Percentiles rank a stretch among this genome's conserved stretches.
Conservation (phyloP, 2,797 vertebrate species). For the Mycteria americana region DNA sequence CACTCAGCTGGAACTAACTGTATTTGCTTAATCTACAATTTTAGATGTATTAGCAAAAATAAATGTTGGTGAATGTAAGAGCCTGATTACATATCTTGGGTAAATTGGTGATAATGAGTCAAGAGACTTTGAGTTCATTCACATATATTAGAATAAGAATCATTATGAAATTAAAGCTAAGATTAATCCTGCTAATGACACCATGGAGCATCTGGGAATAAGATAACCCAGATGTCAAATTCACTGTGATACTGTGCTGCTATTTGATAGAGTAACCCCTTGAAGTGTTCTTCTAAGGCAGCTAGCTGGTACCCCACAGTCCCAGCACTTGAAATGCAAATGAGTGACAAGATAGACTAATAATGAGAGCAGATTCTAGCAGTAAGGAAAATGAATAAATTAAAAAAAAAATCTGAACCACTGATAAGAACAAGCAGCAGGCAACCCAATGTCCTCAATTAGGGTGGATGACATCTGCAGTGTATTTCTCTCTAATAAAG, state of each 20-base stretch:
- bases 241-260: slow-evolving; percentile 81
- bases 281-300: slow-evolving; percentile 87
- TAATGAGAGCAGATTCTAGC: slow-evolving; percentile 98
- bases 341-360: slow-evolving; percentile 93
- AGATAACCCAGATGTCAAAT: slow-evolving; percentile 94
- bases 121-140: slow-evolving; percentile 97
- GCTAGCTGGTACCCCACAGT: slow-evolving; percentile 85
- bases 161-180: slow-evolving; percentile 99
- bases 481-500: slow-evolving; percentile 96
- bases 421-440: slow-evolving; percentile 96
- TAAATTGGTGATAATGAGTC: slow-evolving; percentile 99
- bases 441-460: slow-evolving; percentile 99
- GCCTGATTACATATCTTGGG: slow-evolving; percentile 96
- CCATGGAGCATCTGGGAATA: slow-evolving; percentile 94
- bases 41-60: slow-evolving; percentile 97
- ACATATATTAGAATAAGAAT: slow-evolving; percentile 99
- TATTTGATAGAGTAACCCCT: slow-evolving; percentile 91
- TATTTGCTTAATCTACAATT: slow-evolving; percentile 94
- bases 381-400: slow-evolving; percentile 97
- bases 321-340: slow-evolving; percentile 99
- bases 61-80: slow-evolving; percentile 96
- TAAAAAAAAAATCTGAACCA: slow-evolving; percentile 90
- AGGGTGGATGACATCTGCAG: slow-evolving; percentile 97
- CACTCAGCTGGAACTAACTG: slow-evolving; percentile 91
- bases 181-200: slow-evolving; percentile 99